phyloP scores from a whole-genome alignment of 2,113 vertebrate genomes.

The Ovis canadensis region DNA sequence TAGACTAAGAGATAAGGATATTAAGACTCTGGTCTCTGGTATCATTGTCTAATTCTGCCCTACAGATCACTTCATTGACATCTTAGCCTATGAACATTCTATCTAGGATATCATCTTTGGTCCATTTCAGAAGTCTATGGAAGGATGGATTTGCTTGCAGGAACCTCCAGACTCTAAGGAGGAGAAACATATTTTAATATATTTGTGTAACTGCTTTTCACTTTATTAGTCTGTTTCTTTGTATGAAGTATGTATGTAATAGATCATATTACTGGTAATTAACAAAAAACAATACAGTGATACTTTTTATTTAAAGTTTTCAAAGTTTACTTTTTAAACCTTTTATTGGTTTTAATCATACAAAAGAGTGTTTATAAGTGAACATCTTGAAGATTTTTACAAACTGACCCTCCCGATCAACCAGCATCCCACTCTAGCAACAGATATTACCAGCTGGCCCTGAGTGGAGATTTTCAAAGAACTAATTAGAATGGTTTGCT shows the following conservation, averaged over 20 bases:
- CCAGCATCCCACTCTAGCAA: neutral
- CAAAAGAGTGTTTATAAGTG: neutral
- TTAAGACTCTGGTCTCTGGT: constrained; percentile 3
- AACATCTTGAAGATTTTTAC: neutral
- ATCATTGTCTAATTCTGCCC: neutral
- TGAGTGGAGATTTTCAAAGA: neutral
- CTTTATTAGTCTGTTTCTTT: neutral
- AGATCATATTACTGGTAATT: neutral
- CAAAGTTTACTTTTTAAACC: neutral
- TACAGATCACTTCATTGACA: neutral
- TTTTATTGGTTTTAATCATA: neutral
- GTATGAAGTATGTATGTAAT: neutral
- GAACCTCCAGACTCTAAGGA: neutral
- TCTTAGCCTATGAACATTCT: neutral
- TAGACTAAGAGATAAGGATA: constrained; percentile 6
- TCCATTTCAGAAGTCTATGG: neutral
- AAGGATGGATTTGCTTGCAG: neutral
- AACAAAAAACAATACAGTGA: neutral
- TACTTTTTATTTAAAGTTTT: neutral
- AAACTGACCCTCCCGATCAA: neutral
- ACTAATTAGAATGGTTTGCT: neutral
- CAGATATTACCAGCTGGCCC: neutral
- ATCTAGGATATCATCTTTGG: neutral
- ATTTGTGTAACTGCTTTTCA: neutral
- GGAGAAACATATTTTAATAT: neutral